phyloP scores from a whole-genome alignment of 2,113 vertebrate species.

The Terrapene triunguis region DNA sequence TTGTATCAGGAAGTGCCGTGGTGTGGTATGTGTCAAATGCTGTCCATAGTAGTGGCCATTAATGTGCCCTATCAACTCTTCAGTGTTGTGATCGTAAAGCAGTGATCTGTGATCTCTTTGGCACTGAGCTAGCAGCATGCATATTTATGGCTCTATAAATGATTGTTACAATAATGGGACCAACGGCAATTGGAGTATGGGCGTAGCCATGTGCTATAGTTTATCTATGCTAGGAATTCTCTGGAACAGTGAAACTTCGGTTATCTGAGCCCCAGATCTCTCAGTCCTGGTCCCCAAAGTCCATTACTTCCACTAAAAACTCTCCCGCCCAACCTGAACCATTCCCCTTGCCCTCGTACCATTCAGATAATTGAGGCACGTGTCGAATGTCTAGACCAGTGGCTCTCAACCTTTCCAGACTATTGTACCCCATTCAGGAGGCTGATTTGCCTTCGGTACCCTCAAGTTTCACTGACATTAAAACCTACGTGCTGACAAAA shows the following conservation, averaged over 20 bases:
- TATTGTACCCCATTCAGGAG: too few relatives aligned
- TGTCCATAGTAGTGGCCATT: neutral
- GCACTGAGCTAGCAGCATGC: accelerated
- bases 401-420: too few relatives aligned
- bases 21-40: accelerated
- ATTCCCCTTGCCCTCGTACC: neutral
- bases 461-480: too few relatives aligned
- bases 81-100: neutral
- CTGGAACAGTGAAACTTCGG: neutral
- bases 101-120: neutral
- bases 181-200: neutral
- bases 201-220: slow-evolving; percentile 20
- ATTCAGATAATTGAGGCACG: neutral
- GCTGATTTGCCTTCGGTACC: too few relatives aligned
- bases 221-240: slow-evolving; percentile 11
- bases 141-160: neutral
- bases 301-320: neutral
- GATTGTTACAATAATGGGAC: neutral
- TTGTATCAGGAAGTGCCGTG: neutral
- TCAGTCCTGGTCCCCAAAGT: neutral
- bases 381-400: neutral
- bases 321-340: neutral
- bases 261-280: neutral
- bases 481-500: too few relatives aligned
- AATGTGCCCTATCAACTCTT: neutral